These are phyloP conservation scores for Drosophila mayaguana DNA, from an alignment of 2,888 invertebrate genomes.

Conservation along the genomic window DNA sequence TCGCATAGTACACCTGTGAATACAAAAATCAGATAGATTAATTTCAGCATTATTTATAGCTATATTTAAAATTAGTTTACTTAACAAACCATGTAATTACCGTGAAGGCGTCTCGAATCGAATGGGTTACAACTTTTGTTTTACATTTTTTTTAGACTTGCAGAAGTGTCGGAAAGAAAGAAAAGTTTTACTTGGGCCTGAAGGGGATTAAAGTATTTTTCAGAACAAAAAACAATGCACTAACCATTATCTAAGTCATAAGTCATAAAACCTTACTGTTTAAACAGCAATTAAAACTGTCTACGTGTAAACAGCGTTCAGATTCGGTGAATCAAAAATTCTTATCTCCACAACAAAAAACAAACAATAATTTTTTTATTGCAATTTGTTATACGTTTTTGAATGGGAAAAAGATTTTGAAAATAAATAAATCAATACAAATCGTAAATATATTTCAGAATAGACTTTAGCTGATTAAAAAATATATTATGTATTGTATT, in stretches of 20 bases:
- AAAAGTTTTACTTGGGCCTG: neutral
- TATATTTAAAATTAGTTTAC: neutral
- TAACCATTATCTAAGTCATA: neutral
- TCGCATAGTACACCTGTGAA: slow-evolving; percentile 82
- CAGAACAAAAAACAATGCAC: neutral
- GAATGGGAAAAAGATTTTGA: too few relatives aligned
- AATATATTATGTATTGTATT: neutral
- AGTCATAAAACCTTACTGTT: neutral
- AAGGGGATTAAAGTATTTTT: neutral
- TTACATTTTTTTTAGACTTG: neutral
- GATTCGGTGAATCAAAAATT: neutral
- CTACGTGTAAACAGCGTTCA: neutral
- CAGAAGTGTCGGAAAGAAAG: neutral
- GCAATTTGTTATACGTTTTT: neutral
- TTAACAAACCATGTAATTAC: neutral
- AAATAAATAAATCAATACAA: slow-evolving; percentile 1
- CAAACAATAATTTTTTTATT: neutral
- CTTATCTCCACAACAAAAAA: slow-evolving; percentile 3
- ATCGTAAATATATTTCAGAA: neutral
- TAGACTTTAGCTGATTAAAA: neutral
- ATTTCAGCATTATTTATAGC: neutral
- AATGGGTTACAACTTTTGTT: neutral
- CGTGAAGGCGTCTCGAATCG: neutral
- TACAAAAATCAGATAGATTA: slow-evolving; percentile 6
- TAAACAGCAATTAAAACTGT: slow-evolving; percentile 6